Evolutionary conservation across 2,797 vertebrate genomes (phyloP).

Genomic region (Enteromius treurensis): DNA sequence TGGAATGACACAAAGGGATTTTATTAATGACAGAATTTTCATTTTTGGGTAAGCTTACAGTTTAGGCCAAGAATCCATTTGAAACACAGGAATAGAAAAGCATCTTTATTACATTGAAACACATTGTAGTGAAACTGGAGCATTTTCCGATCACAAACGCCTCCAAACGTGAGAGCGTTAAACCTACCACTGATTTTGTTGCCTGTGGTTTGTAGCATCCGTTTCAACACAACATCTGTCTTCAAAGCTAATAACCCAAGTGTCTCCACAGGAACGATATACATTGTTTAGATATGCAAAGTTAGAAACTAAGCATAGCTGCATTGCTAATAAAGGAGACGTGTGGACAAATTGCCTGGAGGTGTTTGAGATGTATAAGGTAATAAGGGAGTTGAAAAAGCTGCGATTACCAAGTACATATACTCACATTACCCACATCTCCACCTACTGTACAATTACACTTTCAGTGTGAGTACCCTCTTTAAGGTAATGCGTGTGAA

Average conservation of each 20-base stretch:
- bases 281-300: conserved; percentile 5
- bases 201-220: conserved; percentile 73
- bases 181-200: conserved; percentile 64
- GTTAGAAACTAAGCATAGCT: conserved; percentile 3
- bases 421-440: not conserved
- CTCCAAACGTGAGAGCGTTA: not conserved
- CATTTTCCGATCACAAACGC: conserved; percentile 7
- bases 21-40: too few species aligned
- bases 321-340: not conserved
- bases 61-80: conserved; percentile 74
- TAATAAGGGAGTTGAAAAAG: not conserved
- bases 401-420: not conserved
- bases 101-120: conserved; percentile 80
- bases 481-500: conserved; percentile 42
- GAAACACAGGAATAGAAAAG: conserved; percentile 83
- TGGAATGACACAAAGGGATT: too few species aligned
- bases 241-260: conserved; percentile 49
- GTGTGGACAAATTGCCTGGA: not conserved
- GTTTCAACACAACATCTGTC: conserved; percentile 58
- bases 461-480: conserved; percentile 22
- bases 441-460: not conserved
- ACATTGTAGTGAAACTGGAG: conserved; percentile 5
- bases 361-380: not conserved
- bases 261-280: conserved; percentile 44
- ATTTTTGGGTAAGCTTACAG: too few species aligned